A percentile compares a stretch with the other conserved stretches of the same genome.
Conservation (phyloP, 2,113 vertebrate genomes). For the Lepidothrix coronata region DNA sequence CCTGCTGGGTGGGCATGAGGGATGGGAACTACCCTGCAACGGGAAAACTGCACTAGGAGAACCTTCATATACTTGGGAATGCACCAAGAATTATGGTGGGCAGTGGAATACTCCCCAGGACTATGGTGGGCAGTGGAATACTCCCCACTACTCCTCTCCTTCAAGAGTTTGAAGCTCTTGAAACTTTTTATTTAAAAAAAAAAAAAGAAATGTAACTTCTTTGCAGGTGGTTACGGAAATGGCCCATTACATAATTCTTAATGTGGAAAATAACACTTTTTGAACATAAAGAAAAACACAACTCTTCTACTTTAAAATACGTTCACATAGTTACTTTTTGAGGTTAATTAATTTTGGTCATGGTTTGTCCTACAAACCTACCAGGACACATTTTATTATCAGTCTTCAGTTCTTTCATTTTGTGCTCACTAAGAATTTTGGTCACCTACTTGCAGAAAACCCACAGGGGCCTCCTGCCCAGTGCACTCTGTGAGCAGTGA, state of each 20-base stretch:
- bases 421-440: neutral
- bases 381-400: neutral
- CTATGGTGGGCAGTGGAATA: neutral
- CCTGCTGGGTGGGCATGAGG: constrained; percentile 71
- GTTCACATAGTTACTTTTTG: neutral
- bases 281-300: constrained; percentile 15
- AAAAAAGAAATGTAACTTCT: neutral
- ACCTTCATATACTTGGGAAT: constrained; percentile 52
- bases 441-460: neutral
- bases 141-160: neutral
- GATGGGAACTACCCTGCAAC: constrained; percentile 66
- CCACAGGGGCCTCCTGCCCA: neutral
- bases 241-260: neutral
- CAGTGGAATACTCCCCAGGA: neutral
- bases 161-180: neutral
- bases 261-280: neutral
- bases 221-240: neutral
- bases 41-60: constrained; percentile 57
- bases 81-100: constrained; percentile 59
- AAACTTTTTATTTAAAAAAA: too few relatives aligned
- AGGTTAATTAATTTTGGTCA: neutral
- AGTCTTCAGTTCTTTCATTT: neutral
- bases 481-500: neutral
- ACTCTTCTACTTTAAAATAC: neutral
- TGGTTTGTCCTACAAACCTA: neutral